These are phyloP conservation scores for Orientallactaga sibirica DNA, from an alignment of 2,797 vertebrate species.

Conservation along the genomic window DNA sequence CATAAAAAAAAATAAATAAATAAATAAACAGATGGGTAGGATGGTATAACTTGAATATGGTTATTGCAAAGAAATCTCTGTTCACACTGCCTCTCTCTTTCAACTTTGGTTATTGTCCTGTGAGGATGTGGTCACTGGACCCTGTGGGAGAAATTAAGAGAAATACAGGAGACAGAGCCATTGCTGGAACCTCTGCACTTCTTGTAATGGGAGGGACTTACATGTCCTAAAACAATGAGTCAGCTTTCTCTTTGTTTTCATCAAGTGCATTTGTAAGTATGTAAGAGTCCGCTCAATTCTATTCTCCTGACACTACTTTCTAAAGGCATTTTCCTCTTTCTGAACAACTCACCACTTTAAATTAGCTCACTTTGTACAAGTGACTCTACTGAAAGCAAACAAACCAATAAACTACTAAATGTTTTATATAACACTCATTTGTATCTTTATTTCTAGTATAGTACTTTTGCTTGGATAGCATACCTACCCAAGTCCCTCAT, in stretches of 20 bases:
- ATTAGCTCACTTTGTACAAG: neutral
- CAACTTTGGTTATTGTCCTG: neutral
- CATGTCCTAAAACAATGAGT: neutral
- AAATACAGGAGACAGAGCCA: neutral
- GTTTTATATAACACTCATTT: neutral
- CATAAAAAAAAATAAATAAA: no score
- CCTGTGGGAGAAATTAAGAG: neutral
- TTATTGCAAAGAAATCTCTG: neutral
- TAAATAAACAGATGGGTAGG: neutral
- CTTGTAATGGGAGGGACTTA: neutral
- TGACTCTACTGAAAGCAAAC: neutral
- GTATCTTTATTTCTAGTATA: neutral
- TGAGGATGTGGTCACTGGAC: neutral
- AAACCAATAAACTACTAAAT: slow-evolving; percentile 4
- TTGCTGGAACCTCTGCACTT: neutral
- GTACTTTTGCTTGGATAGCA: neutral
- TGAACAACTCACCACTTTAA: neutral
- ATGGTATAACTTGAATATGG: neutral
- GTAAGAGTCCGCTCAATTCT: neutral
- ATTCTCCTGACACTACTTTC: neutral
- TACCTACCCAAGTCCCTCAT: neutral
- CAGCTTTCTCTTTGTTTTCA: neutral
- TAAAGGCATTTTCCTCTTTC: neutral
- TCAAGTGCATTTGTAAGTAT: neutral
- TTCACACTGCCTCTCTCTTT: neutral